These are phyloP conservation scores for Cheirogaleus medius DNA, from an alignment of 2,113 vertebrate genomes.

Conservation along the genomic window DNA sequence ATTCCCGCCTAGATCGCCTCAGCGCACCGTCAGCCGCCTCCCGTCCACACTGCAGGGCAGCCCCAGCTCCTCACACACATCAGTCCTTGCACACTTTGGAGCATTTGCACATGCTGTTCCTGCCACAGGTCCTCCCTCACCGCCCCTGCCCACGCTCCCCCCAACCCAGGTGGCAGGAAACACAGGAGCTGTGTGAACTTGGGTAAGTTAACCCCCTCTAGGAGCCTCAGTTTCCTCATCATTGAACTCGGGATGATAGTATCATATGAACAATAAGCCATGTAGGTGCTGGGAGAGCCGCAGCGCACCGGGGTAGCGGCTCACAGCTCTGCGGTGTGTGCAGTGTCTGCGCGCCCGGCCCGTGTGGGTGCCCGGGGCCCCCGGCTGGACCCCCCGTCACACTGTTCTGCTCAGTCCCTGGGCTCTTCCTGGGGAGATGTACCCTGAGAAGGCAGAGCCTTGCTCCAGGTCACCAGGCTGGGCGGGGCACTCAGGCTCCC, in stretches of 20 bases:
- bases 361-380: too few species aligned
- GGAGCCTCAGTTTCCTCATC: not conserved
- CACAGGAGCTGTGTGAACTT: not conserved
- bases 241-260: fast-evolving
- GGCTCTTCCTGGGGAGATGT: not conserved
- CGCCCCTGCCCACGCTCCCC: fast-evolving
- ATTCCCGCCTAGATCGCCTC: too few species aligned
- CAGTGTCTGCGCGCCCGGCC: fast-evolving
- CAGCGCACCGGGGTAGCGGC: fast-evolving
- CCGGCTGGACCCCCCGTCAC: too few species aligned
- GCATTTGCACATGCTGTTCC: not conserved
- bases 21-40: not conserved
- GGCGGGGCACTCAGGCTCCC: fast-evolving
- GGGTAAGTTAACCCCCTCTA: not conserved
- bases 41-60: fast-evolving
- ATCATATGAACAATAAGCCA: too few species aligned
- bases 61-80: not conserved
- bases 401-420: too few species aligned
- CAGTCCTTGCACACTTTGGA: not conserved
- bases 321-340: fast-evolving
- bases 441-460: not conserved
- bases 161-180: not conserved
- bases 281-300: fast-evolving
- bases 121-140: not conserved
- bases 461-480: too few species aligned